Evolutionary conservation across 2,888 invertebrate genomes (phyloP).

Genomic region (Clusia tigrina): DNA sequence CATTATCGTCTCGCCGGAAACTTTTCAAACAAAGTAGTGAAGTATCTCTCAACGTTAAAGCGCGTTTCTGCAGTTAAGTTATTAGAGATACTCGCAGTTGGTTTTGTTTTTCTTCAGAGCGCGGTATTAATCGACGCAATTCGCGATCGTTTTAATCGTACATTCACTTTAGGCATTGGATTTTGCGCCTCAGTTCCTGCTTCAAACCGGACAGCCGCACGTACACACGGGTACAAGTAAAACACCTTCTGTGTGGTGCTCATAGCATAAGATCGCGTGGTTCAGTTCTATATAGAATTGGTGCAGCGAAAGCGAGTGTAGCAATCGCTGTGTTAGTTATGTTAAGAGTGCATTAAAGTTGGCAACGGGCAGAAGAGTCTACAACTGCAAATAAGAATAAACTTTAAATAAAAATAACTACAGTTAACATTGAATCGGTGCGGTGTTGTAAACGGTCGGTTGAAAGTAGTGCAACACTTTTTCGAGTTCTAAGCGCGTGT

Average conservation of each 20-base stretch:
- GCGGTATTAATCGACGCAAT: not conserved
- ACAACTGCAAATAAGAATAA: too few species aligned
- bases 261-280: too few species aligned
- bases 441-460: too few species aligned
- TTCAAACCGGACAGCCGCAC: not conserved
- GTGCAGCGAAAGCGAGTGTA: too few species aligned
- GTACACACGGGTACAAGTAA: not conserved
- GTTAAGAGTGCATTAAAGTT: too few species aligned
- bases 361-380: too few species aligned
- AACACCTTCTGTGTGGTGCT: not conserved
- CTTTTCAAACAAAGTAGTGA: not conserved
- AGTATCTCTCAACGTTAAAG: not conserved
- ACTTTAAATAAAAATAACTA: too few species aligned
- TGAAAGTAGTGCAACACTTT: too few species aligned
- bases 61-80: not conserved
- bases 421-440: too few species aligned
- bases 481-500: too few species aligned
- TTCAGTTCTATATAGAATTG: too few species aligned
- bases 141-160: slow-evolving; percentile 19
- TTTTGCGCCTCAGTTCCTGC: not conserved
- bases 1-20: not conserved
- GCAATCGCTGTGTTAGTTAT: too few species aligned
- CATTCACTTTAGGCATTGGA: slow-evolving; percentile 18
- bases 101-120: not conserved
- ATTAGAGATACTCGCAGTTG: not conserved